Conservation (phyloP, 2,797 vertebrate species). For the Coilia nasus region DNA sequence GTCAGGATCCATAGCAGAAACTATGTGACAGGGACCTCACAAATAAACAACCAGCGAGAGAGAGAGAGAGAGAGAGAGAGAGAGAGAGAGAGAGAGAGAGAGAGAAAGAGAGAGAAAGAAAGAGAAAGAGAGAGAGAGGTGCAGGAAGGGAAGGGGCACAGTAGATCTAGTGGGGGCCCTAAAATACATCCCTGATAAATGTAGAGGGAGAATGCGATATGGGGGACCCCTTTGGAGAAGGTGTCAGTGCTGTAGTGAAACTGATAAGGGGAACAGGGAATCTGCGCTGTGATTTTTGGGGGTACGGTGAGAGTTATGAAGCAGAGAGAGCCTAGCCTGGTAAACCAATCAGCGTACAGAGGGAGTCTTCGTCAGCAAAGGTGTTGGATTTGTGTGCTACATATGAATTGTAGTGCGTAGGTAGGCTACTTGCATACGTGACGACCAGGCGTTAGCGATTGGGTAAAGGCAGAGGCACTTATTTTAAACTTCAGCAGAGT, state of each 20-base stretch:
- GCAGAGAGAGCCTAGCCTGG: too few relatives aligned
- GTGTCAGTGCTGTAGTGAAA: neutral
- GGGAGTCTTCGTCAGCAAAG: too few relatives aligned
- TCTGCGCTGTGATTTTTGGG: neutral
- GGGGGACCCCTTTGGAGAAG: neutral
- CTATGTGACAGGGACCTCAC: conserved; percentile 25
- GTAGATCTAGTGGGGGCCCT: conserved; percentile 28
- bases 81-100: conserved; percentile 33
- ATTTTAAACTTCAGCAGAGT: too few relatives aligned
- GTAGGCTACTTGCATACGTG: too few relatives aligned
- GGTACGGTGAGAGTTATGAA: too few relatives aligned
- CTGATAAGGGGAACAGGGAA: neutral
- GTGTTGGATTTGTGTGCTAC: too few relatives aligned
- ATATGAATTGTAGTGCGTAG: too few relatives aligned
- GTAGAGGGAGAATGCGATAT: neutral
- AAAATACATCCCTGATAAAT: neutral
- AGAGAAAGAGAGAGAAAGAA: neutral
- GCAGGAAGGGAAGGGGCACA: neutral
- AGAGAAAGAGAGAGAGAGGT: neutral
- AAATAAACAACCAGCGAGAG: conserved; percentile 37
- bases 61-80: conserved; percentile 41
- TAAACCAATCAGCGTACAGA: too few relatives aligned
- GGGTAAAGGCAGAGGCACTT: too few relatives aligned
- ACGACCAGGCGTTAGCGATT: too few relatives aligned
- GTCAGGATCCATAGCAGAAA: conserved; percentile 17